Conservation (phyloP, 2,113 vertebrate species). For the Elgaria multicarinata region DNA sequence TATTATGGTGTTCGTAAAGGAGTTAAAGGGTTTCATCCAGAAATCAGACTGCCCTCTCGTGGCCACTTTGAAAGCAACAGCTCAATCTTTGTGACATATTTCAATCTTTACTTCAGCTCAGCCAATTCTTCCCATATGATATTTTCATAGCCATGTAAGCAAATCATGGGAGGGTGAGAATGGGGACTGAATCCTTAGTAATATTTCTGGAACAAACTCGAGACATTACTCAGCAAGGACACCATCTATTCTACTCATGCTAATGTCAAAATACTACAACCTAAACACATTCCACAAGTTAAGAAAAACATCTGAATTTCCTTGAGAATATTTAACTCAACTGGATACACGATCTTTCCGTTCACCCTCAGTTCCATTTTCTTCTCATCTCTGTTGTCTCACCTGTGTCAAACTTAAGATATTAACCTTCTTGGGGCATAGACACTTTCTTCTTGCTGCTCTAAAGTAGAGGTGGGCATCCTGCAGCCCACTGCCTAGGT, state of each 20-base stretch:
- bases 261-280: not conserved
- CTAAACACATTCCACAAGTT: not conserved
- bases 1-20: not conserved
- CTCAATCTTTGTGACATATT: not conserved
- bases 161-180: not conserved
- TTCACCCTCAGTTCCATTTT: not conserved
- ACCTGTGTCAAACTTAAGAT: not conserved
- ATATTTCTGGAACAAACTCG: not conserved
- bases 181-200: not conserved
- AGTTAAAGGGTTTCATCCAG: not conserved
- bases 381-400: not conserved
- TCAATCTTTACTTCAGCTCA: not conserved
- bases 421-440: not conserved
- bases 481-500: too few relatives aligned
- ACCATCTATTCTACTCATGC: not conserved
- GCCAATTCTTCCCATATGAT: not conserved
- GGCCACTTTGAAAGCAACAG: not conserved
- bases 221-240: not conserved
- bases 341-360: not conserved
- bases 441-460: not conserved
- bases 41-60: slow-evolving; percentile 54
- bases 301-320: not conserved
- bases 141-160: not conserved
- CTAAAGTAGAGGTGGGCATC: too few relatives aligned
- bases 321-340: not conserved